Evolutionary conservation across 2,797 vertebrate species (phyloP).

Genomic region (Leontocebus nigricollis): DNA sequence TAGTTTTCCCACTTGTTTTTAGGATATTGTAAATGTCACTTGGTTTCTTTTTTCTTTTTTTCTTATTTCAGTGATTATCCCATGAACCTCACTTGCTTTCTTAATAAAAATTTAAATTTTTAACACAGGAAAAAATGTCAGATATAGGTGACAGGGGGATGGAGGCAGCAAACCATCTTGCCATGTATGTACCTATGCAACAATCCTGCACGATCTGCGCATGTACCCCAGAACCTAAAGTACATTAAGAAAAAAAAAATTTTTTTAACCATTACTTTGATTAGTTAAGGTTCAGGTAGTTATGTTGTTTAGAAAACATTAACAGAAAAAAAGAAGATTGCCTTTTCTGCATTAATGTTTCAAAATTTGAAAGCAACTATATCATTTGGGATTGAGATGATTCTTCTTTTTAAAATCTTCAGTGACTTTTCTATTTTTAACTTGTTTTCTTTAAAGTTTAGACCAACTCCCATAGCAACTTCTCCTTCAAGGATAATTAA

Average conservation of each 20-base stretch:
- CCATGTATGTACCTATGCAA: too few species aligned
- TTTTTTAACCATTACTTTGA: background rate
- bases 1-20: conserved; percentile 27
- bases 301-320: conserved; percentile 18
- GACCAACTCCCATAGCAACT: background rate
- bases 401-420: background rate
- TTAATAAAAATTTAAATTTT: too few species aligned
- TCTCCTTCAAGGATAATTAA: conserved; percentile 20
- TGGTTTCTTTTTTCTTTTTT: background rate
- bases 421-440: conserved; percentile 50
- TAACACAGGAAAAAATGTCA: too few species aligned
- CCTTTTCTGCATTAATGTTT: background rate
- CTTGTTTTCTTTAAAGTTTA: conserved; percentile 40
- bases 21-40: background rate
- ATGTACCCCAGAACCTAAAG: too few species aligned
- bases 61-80: too few species aligned
- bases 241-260: background rate
- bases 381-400: background rate
- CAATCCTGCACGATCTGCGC: too few species aligned
- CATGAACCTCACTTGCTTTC: background rate
- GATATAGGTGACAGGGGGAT: too few species aligned
- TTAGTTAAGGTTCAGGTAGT: conserved; percentile 10
- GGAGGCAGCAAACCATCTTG: too few species aligned
- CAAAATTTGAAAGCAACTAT: background rate
- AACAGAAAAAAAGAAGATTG: background rate